Percentiles rank a stretch among this genome's conserved stretches.
phyloP scores from a whole-genome alignment of 2,888 invertebrate species.

The Nebria brevicollis region DNA sequence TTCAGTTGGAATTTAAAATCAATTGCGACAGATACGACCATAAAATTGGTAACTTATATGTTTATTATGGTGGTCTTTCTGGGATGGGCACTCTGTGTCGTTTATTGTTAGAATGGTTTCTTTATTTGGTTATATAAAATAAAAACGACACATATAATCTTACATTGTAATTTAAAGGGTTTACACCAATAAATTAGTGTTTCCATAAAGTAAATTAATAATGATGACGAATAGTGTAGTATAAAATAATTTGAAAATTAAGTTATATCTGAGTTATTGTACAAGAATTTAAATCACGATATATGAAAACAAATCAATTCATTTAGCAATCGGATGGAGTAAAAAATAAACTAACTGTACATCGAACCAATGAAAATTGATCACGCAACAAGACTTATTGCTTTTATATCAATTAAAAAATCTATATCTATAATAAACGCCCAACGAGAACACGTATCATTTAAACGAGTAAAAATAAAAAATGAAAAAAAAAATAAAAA shows the following conservation, averaged over 20 bases:
- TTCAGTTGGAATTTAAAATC: constrained; percentile 24
- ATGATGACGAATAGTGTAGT: too few species aligned
- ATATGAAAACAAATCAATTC: neutral
- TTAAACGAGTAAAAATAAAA: neutral
- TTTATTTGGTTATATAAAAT: neutral
- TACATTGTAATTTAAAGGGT: neutral
- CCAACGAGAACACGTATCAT: constrained; percentile 37
- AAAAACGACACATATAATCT: neutral
- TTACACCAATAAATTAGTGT: neutral
- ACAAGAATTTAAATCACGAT: neutral
- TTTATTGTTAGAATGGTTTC: neutral
- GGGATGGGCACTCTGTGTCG: constrained; percentile 9
- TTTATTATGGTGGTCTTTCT: constrained; percentile 29
- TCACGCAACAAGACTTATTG: constrained; percentile 14
- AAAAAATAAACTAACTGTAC: neutral
- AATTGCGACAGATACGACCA: constrained; percentile 23
- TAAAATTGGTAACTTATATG: constrained; percentile 30
- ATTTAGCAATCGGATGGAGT: neutral
- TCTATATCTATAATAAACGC: constrained; percentile 22
- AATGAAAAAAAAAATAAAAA: constrained; percentile 34
- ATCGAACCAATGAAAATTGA: constrained; percentile 5
- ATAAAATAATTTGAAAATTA: too few species aligned
- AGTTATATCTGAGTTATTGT: neutral
- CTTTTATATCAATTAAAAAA: constrained; percentile 29
- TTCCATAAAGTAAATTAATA: too few species aligned